Percentiles rank a stretch among this genome's conserved stretches.
phyloP scores from a whole-genome alignment of 2,888 invertebrate genomes.

The Allolobophora icterica region DNA sequence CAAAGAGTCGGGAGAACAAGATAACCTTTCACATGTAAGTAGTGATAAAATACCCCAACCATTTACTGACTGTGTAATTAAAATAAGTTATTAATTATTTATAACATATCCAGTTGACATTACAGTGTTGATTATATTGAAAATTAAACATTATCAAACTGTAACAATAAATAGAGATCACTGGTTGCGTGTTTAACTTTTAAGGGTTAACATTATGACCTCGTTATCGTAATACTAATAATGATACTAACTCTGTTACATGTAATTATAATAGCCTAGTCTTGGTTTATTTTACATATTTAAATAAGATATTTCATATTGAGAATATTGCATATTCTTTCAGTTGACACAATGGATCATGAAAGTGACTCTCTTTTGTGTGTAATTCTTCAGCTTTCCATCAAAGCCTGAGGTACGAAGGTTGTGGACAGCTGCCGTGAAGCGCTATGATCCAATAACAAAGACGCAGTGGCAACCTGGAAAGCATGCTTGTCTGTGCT shows the following conservation, averaged over 20 bases:
- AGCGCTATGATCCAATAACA: slow-evolving; percentile 20
- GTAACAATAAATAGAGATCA: not conserved
- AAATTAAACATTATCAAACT: not conserved
- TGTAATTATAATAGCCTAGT: too few species aligned
- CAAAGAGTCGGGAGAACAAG: not conserved
- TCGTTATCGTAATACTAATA: too few species aligned
- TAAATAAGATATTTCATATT: too few species aligned
- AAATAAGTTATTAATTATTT: not conserved
- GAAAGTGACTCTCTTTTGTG: not conserved
- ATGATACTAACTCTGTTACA: too few species aligned
- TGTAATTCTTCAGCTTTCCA: not conserved
- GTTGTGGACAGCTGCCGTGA: slow-evolving; percentile 7
- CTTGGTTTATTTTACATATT: too few species aligned
- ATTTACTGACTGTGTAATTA: not conserved
- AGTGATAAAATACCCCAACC: not conserved
- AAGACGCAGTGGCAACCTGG: slow-evolving; percentile 9
- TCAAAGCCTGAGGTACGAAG: not conserved
- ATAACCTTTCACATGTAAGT: not conserved
- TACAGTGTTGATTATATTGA: not conserved
- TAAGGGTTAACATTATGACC: too few species aligned
- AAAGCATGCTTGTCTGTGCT: not conserved
- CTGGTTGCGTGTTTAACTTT: not conserved
- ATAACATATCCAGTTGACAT: not conserved
- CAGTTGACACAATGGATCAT: not conserved
- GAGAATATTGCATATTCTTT: too few species aligned